These are phyloP conservation scores for Galeopterus variegatus DNA, from an alignment of 2,113 vertebrate species.

Conservation along the genomic window DNA sequence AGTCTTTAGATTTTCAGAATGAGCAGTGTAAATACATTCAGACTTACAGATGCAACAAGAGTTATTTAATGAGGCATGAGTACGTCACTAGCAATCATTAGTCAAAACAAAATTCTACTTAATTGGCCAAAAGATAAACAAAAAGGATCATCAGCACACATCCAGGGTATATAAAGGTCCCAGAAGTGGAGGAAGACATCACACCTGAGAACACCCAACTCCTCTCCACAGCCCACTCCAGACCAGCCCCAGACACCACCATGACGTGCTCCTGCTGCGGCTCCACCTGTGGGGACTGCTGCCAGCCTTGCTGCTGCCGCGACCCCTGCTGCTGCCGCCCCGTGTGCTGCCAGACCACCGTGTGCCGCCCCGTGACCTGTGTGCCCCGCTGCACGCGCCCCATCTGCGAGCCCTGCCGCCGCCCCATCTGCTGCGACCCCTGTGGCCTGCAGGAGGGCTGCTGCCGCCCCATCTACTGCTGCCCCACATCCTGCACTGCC, in stretches of 20 bases:
- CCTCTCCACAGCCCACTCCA: not conserved
- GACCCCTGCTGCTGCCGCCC: conserved; percentile 78
- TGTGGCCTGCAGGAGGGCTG: conserved; percentile 76
- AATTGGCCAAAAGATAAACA: conserved; percentile 76
- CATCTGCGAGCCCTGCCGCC: conserved; percentile 68
- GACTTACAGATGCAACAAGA: not conserved
- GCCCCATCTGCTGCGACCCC: conserved; percentile 75
- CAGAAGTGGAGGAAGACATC: fast-evolving
- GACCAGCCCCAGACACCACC: not conserved
- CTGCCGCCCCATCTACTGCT: conserved; percentile 80
- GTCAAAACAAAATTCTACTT: conserved; percentile 65
- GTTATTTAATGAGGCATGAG: conserved; percentile 57
- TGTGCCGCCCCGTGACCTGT: conserved; percentile 71
- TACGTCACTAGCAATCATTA: conserved; percentile 11
- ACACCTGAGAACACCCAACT: not conserved
- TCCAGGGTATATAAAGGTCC: conserved; percentile 70
- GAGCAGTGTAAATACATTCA: not conserved
- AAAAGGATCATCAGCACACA: not conserved
- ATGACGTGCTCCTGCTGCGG: conserved; percentile 77
- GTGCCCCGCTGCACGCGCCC: conserved; percentile 74
- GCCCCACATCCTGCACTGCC: conserved; percentile 75
- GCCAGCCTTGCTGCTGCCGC: conserved; percentile 63
- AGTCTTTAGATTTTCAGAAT: conserved; percentile 24
- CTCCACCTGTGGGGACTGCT: conserved; percentile 27
- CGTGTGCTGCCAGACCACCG: conserved; percentile 75